phyloP scores from a whole-genome alignment of 2,797 vertebrate species.

The Galago senegalensis region DNA sequence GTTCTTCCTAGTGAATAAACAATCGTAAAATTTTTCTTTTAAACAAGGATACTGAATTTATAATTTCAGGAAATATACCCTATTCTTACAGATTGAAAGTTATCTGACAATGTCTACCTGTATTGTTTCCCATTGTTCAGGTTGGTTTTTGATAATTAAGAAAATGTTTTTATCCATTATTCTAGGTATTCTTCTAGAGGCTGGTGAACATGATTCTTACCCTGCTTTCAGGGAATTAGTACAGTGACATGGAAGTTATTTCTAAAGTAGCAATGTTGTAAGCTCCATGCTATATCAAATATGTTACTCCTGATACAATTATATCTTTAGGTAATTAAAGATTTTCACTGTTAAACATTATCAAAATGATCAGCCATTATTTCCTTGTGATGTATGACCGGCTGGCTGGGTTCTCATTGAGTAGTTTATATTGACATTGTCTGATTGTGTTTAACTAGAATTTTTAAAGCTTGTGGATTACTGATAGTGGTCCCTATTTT shows the following conservation, averaged over 20 bases:
- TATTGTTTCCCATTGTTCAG: background rate
- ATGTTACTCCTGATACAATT: background rate
- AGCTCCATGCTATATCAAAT: background rate
- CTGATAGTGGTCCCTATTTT: background rate
- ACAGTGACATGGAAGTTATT: background rate
- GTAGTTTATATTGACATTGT: background rate
- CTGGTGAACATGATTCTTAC: background rate
- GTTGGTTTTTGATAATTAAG: background rate
- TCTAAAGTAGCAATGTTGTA: background rate
- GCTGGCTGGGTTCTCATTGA: background rate
- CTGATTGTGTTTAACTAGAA: background rate
- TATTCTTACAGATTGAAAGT: background rate
- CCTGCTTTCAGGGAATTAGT: background rate
- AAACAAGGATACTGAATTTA: background rate
- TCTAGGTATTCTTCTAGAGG: background rate
- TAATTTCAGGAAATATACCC: background rate
- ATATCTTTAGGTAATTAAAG: background rate
- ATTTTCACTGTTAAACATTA: background rate
- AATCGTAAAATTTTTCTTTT: background rate
- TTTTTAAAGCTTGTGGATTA: background rate
- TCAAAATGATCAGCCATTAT: background rate
- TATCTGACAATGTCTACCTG: background rate
- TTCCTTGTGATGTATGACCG: background rate
- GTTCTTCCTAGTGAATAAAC: constrained; percentile 20
- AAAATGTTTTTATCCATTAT: background rate